Evolutionary conservation across 2,113 vertebrate genomes (phyloP).

Genomic region (Alethe diademata): DNA sequence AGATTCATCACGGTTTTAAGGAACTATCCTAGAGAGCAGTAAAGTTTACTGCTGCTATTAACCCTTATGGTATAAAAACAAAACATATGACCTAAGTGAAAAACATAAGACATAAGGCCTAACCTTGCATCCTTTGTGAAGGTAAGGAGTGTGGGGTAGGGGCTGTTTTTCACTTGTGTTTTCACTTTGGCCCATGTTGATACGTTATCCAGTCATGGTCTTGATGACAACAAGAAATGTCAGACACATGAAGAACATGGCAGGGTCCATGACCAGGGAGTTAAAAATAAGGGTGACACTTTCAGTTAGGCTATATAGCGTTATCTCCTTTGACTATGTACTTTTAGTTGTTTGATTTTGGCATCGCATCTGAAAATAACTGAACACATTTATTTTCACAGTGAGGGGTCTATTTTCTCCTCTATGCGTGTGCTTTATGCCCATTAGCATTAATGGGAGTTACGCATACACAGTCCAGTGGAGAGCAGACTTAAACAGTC

Average conservation of each 20-base stretch:
- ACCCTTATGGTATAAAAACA: neutral
- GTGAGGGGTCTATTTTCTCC: conserved; percentile 73
- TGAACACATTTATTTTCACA: conserved; percentile 77
- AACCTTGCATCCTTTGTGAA: neutral
- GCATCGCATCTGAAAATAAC: conserved; percentile 66
- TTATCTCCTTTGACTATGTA: conserved; percentile 50
- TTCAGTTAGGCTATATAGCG: conserved; percentile 36
- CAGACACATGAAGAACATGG: neutral
- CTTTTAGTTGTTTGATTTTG: conserved; percentile 70
- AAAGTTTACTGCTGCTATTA: conserved; percentile 21
- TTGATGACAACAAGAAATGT: neutral
- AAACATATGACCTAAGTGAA: neutral
- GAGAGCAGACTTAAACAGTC: conserved; percentile 46
- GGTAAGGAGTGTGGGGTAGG: neutral
- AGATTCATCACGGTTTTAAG: neutral
- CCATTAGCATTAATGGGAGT: conserved; percentile 71
- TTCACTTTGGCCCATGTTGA: neutral
- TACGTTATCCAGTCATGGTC: neutral
- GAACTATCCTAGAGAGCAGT: neutral
- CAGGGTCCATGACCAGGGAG: neutral
- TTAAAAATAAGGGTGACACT: conserved; percentile 61
- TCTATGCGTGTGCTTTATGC: conserved; percentile 49
- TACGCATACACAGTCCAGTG: neutral
- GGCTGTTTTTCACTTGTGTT: neutral
- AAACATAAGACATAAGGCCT: neutral